phyloP scores from a whole-genome alignment of 2,797 vertebrate genomes.

The Euthynnus affinis region DNA sequence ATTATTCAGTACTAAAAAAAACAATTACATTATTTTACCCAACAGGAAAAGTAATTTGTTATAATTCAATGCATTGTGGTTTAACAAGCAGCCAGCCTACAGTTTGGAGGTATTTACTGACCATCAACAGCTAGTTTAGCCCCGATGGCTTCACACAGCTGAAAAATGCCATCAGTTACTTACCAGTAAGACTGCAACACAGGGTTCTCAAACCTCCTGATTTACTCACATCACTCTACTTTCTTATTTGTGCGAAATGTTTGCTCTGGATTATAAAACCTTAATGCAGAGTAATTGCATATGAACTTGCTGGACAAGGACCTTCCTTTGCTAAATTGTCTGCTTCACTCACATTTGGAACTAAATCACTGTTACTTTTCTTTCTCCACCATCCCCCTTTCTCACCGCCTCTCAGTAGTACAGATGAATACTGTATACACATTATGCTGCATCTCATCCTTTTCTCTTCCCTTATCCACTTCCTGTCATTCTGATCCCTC shows the following conservation, averaged over 20 bases:
- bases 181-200: no score
- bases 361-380: constrained; percentile 4
- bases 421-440: constrained; percentile 21
- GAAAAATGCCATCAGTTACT: background rate
- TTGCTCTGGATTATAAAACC: background rate
- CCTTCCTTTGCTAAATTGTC: background rate
- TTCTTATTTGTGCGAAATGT: background rate
- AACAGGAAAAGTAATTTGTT: no score
- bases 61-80: background rate
- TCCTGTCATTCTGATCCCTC: constrained; percentile 60
- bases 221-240: background rate
- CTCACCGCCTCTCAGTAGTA: constrained; percentile 9
- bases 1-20: background rate
- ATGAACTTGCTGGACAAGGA: background rate
- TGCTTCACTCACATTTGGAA: constrained; percentile 30
- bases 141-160: background rate
- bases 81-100: background rate
- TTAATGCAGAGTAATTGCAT: background rate
- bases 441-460: constrained; percentile 28
- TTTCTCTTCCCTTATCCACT: constrained; percentile 13
- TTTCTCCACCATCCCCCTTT: constrained; percentile 9
- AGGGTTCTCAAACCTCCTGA: background rate
- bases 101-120: background rate
- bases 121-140: background rate
- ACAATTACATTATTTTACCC: no score